phyloP scores from a whole-genome alignment of 2,797 vertebrate genomes.

The Protonibea diacanthus region DNA sequence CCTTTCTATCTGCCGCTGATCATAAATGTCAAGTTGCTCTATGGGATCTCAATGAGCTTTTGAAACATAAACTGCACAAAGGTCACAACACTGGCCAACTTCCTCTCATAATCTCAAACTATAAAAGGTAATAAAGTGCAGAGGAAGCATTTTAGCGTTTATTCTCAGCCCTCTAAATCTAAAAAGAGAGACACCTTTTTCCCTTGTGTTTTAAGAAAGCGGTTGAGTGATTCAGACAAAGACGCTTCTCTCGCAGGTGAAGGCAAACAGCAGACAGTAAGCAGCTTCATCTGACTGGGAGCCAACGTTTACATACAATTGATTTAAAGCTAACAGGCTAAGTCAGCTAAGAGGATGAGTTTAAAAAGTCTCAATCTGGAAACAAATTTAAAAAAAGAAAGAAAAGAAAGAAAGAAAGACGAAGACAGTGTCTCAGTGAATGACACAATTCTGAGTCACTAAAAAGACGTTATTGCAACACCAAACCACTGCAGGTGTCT shows the following conservation, averaged over 20 bases:
- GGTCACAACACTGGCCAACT: slow-evolving; percentile 61
- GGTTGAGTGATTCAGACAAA: accelerated
- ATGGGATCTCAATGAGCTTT: neutral
- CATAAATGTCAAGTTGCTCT: neutral
- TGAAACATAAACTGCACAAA: slow-evolving; percentile 41
- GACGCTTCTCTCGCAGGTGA: neutral
- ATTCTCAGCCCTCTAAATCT: neutral
- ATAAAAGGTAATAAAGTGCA: neutral
- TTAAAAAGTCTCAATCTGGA: neutral
- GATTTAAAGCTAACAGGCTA: slow-evolving; percentile 33
- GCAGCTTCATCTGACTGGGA: neutral
- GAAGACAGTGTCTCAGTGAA: neutral
- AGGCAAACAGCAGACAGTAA: neutral
- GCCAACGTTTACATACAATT: slow-evolving; percentile 38
- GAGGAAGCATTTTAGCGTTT: neutral
- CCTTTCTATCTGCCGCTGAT: slow-evolving; percentile 16
- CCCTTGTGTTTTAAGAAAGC: no score
- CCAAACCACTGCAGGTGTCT: slow-evolving; percentile 53
- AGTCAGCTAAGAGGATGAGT: neutral
- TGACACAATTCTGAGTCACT: neutral
- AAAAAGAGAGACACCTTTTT: no score
- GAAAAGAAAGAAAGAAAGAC: no score
- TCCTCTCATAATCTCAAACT: neutral
- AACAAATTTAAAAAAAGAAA: no score
- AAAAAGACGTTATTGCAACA: neutral